Conservation (phyloP, 2,888 invertebrate species). For the Hydropsyche betteni region DNA sequence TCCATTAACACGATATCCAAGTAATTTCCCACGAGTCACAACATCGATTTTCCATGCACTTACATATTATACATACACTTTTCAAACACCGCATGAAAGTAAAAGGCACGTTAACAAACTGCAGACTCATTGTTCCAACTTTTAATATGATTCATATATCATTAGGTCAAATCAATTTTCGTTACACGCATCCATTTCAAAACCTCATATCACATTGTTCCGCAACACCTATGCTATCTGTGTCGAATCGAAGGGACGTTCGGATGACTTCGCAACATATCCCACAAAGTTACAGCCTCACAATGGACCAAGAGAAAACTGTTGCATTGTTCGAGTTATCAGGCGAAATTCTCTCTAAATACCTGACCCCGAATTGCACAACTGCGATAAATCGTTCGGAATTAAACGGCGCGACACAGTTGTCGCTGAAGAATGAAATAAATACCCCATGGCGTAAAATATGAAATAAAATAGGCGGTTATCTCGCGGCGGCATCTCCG, state of each 20-base stretch:
- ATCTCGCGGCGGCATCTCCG: background rate
- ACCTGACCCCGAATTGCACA: background rate
- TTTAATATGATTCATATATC: too few species aligned
- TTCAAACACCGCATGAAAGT: too few species aligned
- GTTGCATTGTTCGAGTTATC: slow-evolving; percentile 2
- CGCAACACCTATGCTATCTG: slow-evolving; percentile 10
- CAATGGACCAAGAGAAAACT: background rate
- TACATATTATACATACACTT: too few species aligned
- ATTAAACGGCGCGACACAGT: background rate
- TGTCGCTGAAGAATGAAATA: too few species aligned
- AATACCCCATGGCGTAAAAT: background rate
- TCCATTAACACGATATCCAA: too few species aligned
- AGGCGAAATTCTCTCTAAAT: background rate
- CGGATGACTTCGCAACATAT: slow-evolving; percentile 11
- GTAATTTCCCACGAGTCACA: too few species aligned
- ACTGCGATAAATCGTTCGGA: background rate
- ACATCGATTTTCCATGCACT: too few species aligned
- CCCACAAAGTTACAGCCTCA: background rate
- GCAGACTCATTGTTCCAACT: too few species aligned
- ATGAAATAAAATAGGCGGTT: background rate
- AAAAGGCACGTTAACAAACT: too few species aligned
- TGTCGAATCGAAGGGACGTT: slow-evolving; percentile 7
- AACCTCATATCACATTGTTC: background rate
- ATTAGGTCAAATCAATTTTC: too few species aligned
- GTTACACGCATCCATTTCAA: background rate